Evolutionary conservation across 2,797 vertebrate species (phyloP).

Genomic region (Tolypeutes matacus): DNA sequence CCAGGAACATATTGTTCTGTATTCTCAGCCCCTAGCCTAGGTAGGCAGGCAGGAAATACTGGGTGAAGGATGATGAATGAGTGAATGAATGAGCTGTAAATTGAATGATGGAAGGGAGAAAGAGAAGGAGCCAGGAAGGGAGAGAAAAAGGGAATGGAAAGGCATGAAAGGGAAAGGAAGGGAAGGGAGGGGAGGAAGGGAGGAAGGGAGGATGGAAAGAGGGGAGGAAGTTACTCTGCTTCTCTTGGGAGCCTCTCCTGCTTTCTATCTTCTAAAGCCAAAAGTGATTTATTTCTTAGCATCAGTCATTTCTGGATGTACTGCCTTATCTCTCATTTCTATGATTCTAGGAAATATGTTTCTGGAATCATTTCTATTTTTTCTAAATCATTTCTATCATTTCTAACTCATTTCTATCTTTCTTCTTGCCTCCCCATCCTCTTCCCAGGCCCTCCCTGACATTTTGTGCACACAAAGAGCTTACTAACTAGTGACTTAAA

Average conservation of each 20-base stretch:
- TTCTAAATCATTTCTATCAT: background rate
- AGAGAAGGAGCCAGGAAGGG: background rate
- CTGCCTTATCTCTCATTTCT: background rate
- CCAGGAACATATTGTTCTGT: background rate
- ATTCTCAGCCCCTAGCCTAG: background rate
- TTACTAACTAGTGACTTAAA: background rate
- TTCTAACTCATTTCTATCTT: background rate
- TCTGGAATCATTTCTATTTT: background rate
- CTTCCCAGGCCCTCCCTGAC: background rate
- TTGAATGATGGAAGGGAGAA: background rate
- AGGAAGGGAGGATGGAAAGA: no score
- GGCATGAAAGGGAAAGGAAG: no score
- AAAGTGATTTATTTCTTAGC: background rate
- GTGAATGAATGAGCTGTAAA: background rate
- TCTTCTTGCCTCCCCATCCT: background rate
- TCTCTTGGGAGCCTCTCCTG: background rate
- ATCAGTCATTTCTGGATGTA: background rate
- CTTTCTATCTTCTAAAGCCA: background rate
- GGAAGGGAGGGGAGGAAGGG: rapidly evolving
- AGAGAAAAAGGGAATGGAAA: background rate
- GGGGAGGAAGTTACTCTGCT: background rate
- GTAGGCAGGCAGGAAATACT: background rate
- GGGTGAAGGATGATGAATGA: background rate
- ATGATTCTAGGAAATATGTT: conserved; percentile 32
- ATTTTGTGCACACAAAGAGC: no score